Base-by-base conservation (phyloP, 2,888 invertebrate genomes). In the Leptothorax acervorum region DNA sequence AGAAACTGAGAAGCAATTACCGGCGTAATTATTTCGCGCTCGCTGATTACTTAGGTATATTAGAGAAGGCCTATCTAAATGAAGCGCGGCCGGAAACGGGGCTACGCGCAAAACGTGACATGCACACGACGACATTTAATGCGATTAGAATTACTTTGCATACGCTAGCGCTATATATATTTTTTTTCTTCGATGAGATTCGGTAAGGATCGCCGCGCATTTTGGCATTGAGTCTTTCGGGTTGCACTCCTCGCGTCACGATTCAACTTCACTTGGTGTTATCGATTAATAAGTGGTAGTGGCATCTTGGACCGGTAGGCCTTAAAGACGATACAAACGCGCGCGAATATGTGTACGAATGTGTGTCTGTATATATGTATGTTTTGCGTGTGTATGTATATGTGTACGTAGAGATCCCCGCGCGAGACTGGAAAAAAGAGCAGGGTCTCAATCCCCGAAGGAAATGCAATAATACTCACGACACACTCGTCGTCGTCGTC, bases 41-140 rank as follows among this genome's bases (percentile, higher is more conserved):
- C 60, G 12, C 85, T 85, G 87, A 87, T 84, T 81, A 87, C 87
- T 85, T 85, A 85, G 15, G 12, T 74, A 71, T 84, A 86, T 89
- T 86, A 85, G 89, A 89, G 91, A 92, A 90, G 91, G 87, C 89
- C 92, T 92, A 92, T 91, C 91, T 92, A 91, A 86, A 88, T 88
- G 86, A 85, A 84, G 70, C 85, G 82, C 79, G 73, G 84, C 84
- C 84, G 66, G 66, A 85, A 71, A 71, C 71, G 85, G 63, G 66
- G 51, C 84, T 85, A 85, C 68, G 88, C 83, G 83, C 76, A 83
- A 85, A 89, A 90, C 75, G 86, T 88, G 87, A 90, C 92, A 92
- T 88, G 87, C 91, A 92, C 82, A 92, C 90, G 89, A 92, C 90
- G 88, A 92, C 92, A 91, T 86, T 88, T 89, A 92, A 88, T 86